Evolutionary conservation across 1,140 invertebrate genomes (phyloP), one percentile per base, ranked within the genome.

Genomic region (Anoplolepis gracilipes): DNA sequence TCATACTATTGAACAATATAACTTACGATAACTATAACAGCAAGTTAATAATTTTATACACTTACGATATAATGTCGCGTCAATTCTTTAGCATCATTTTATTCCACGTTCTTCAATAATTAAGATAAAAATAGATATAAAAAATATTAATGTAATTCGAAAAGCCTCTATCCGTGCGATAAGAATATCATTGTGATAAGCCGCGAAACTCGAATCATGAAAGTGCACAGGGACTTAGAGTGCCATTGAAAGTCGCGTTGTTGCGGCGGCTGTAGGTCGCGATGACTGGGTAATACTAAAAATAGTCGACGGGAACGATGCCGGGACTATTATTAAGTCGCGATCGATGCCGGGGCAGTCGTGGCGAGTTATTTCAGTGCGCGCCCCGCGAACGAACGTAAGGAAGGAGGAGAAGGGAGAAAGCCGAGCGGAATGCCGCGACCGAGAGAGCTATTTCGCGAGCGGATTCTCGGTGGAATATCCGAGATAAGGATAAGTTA

Each of bases 171-270:
- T 39, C 10, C n/a, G 13, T 8, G 10, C 30, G 42, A 19, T 53
- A 53, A 10, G 3, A 30, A 19, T 42, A 22, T 70, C 49, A n/a
- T 33, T 33, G 67, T 36, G 33, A 81, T 59, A 36, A 3, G n/a
- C 8, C 64, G 42, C 36, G 49, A 33, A 33, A 42, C 46, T 55
- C 62, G 33, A 36, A 79, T 65, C 30, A 19, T 19, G 36, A 11
- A 42, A 22, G 28, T 53, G 69, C 42, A 39, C 33, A 53, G 28
- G 30, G 42, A 88, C 53, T 59, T 70, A 61, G 42, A 86, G 85
- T 91, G 90, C 90, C 90, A 91, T 91, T 91, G 90, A 91, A 91
- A 91, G 86, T 90, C 59, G 55, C 55, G 76, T 64, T 76, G 65
- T 72, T 82, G 67, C 78, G 88, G 30, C 49, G 69, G 72, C 85